These are phyloP conservation scores for Campoletis sonorensis DNA, from an alignment of 1,140 invertebrate species.

Conservation along the genomic window DNA sequence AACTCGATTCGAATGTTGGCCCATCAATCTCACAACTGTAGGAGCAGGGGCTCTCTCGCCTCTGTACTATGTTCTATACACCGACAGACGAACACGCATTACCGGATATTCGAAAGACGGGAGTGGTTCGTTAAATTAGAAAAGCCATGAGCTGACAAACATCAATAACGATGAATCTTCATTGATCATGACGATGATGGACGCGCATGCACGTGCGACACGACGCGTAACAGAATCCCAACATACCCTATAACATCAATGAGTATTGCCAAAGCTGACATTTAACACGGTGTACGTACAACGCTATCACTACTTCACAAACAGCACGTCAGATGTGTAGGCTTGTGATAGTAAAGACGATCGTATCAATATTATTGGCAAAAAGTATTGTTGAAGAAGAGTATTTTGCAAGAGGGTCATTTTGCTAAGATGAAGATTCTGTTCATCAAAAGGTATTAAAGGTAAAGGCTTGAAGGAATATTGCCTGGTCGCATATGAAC, in stretches of 20 bases:
- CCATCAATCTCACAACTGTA: constrained; percentile 36
- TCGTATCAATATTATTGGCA: background rate
- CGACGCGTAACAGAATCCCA: background rate
- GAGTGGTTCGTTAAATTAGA: constrained; percentile 36
- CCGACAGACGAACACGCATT: background rate
- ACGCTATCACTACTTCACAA: background rate
- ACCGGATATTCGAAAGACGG: constrained; percentile 22
- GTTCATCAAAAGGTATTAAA: too few relatives aligned
- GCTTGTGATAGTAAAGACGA: background rate
- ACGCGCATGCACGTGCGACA: constrained; percentile 2
- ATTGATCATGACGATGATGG: constrained; percentile 38
- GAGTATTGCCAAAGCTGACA: constrained; percentile 11
- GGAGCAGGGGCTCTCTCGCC: background rate
- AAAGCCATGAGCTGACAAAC: constrained; percentile 26
- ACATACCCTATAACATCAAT: constrained; percentile 2
- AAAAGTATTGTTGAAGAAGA: background rate
- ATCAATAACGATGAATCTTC: constrained; percentile 38
- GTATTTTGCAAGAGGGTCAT: too few relatives aligned
- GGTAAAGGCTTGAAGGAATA: too few relatives aligned
- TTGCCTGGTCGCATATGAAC: background rate
- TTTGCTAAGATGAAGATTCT: too few relatives aligned
- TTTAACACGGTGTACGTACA: constrained; percentile 14
- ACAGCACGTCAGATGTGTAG: background rate
- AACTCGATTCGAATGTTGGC: constrained; percentile 44
- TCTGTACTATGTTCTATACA: background rate